phyloP scores from a whole-genome alignment of 2,888 invertebrate genomes.

The Lasioglossum marginatum region DNA sequence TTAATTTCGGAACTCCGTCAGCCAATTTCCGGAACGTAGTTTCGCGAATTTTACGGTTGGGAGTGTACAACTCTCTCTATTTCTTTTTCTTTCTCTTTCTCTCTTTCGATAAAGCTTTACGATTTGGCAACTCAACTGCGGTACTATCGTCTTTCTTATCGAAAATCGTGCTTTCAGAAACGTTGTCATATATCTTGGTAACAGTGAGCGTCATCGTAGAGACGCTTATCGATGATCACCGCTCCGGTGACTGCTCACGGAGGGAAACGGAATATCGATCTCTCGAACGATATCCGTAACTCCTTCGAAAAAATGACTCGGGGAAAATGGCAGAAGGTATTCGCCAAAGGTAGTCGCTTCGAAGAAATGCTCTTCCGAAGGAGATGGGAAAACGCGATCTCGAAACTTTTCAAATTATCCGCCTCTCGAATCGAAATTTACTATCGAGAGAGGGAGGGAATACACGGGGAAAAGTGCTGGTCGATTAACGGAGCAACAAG shows the following conservation, averaged over 20 bases:
- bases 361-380: background rate
- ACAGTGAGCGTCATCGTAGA: background rate
- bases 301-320: background rate
- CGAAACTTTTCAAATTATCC: slow-evolving; percentile 4
- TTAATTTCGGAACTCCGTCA: background rate
- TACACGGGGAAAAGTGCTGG: background rate
- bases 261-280: slow-evolving; percentile 15
- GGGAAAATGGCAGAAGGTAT: background rate
- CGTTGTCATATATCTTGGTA: background rate
- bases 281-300: background rate
- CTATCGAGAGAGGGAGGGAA: background rate
- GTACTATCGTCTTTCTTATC: background rate
- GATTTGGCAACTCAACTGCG: background rate
- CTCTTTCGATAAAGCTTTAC: background rate
- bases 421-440: slow-evolving; percentile 7
- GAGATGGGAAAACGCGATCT: background rate
- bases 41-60: background rate
- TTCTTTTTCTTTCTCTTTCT: background rate
- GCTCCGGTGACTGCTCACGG: background rate
- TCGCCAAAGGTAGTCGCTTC: background rate
- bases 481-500: slow-evolving; percentile 35
- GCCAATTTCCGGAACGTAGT: background rate
- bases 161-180: background rate
- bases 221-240: slow-evolving; percentile 19
- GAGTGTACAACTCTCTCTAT: background rate